Evolutionary conservation across 2,888 invertebrate genomes (phyloP), one percentile per base, ranked within the genome.

Genomic region (Microplitis deprimator): DNA sequence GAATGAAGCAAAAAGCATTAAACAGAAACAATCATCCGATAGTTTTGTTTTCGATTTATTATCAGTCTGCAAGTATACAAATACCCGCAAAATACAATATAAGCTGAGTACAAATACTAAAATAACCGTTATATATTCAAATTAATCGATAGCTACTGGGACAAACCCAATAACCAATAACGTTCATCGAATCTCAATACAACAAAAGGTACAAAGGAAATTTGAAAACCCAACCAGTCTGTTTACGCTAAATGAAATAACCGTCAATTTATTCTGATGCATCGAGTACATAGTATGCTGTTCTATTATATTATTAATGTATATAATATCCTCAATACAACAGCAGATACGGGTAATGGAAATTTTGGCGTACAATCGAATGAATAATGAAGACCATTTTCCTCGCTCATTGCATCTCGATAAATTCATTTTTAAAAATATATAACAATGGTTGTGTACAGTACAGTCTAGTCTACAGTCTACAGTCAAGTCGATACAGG

Each of bases 321-420:
- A 65, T 29, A 29, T 10, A 65, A 65, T 65, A 65, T 29, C 20
- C 65, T 65, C 40, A 38, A 61, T 17, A 13, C 60, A 69, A 17
- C 29, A 50, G 50, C 50, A 29, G 62, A 71, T 62, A 61, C 39
- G 41, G 39, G 70, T 71, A 39, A 62, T 39, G 29, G 62, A 62
- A 62, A 71, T 38, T 38, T 61, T 6, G 39, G 40, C 17, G 38
- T 17, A 71, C 71, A 71, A 77, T 68, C 50, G 73, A 73, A 77
- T 77, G 76, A 77, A 73, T 77, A 73, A 77, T 77, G 76, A 77
- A 73, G 62, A 67, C 64, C 68, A 41, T 40, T 73, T 64, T 73
- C 64, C 40, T 71, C 40, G 20, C 62, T 20, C 41, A 72, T 62
- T 77, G 76, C 68, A 77, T 77, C 73, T 76, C 76, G 72, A 76